Evolutionary conservation across 1,140 invertebrate genomes (phyloP), one percentile per base, ranked within the genome.

Genomic region (Holotrichia oblita): DNA sequence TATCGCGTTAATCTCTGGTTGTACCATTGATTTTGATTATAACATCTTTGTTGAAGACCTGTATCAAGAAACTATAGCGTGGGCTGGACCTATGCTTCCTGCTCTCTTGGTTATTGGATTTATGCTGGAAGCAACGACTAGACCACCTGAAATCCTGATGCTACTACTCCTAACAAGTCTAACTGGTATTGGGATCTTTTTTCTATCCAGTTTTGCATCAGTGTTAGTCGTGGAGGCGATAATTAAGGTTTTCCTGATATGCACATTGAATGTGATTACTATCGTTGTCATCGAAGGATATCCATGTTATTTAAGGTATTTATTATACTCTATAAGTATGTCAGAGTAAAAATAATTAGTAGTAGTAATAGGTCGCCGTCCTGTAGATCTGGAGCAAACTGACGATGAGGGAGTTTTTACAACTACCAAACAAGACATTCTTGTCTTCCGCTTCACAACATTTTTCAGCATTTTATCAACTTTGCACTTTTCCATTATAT

Each of bases 211-310:
- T 74, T 81, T 81, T 20, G 77, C 81, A n/a, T 82, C 81, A 61
- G 81, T 84, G 12, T 72, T 81, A 14, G 72, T 82, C 9, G 81
- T 84, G 6, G 84, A 84, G 78, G 76, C 81, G 9, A 77, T 81
- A 2, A 40, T 84, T 12, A 85, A 85, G 73, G 80, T 85, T 72
- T 79, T 84, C 10, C 42, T 85, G 40, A 84, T 84, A 77, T 85
- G 84, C 77, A 81, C 82, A 12, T 77, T 86, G 34, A 83, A 83
- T 77, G 82, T 79, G 10, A 61, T 85, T 3, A 84, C 81, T 12
- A 76, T 86, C 74, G 83, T 85, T 9, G 82, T 85, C 7, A 79
- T 86, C n/a, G 84, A 86, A 80, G 83, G 79, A 24, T 86, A 85
- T 76, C 85, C 84, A 2, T 86, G 85, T 77, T 81, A 86, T 78